Base-by-base conservation (phyloP, 92 coral and sea anemone genomes). In the Heteractis magnifica region DNA sequence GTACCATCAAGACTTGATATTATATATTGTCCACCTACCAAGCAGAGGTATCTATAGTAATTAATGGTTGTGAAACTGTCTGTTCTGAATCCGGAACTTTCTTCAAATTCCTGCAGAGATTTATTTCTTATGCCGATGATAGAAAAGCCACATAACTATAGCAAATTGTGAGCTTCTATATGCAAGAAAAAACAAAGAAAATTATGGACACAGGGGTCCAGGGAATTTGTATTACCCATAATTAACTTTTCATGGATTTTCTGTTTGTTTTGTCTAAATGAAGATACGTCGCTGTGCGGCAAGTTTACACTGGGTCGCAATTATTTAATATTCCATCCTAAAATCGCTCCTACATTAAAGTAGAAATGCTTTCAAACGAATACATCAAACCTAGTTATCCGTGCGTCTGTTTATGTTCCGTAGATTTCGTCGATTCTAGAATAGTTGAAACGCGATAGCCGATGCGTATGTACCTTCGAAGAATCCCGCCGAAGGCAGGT, bases 401-500 rank as follows among this genome's bases (percentile, higher is more conserved):
- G 26, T 68, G 14, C 15, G 73, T 68, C 73, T 68, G 19, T 68
- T 68, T 21, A 26, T 68, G 7, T 68, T 68, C 73, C 73, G 73
- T 26, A 26, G 49, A 68, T 68, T 9, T 23, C 10, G 11, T 68
- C 16, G 73, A 23, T 68, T 23, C 15, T 26, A 68, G 15, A 23
- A 68, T 18, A 19, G n/a, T 15, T 26, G 48, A 65, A 14, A 18
- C 72, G 58, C 72, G 72, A 65, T 65, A 20, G 3, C 8, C n/a
- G 8, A 65, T 10, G 23, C 9, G 20, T 58, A 12, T 19, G 6
- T 64, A 23, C n/a, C 16, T 64, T 20, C 71, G 26, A 64, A 19
- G n/a, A 64, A 64, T 68, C 73, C 44, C 73, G 73, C 49, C 73
- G 9, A 21, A 23, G 73, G 73, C 73, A 68, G 49, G 73, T 68